phyloP scores from a whole-genome alignment of 1,140 invertebrate genomes.

The Trichonephila inaurata region DNA sequence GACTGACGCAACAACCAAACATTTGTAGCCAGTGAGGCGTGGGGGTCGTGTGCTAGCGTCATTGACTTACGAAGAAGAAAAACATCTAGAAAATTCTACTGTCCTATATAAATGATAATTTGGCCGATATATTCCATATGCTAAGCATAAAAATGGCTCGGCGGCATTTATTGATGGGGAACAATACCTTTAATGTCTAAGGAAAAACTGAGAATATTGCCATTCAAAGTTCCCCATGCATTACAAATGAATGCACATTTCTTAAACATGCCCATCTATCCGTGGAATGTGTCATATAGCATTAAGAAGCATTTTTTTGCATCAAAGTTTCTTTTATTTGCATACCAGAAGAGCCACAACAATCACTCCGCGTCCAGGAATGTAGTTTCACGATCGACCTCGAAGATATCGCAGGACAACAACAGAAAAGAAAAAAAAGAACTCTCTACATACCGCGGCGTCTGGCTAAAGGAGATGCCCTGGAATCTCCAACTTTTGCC shows the following conservation, averaged over 20 bases:
- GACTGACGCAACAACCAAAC: too few species aligned
- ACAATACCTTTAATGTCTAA: not conserved
- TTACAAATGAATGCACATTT: slow-evolving; percentile 7
- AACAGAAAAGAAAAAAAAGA: not conserved
- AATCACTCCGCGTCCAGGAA: not conserved
- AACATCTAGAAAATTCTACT: not conserved
- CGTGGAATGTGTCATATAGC: not conserved
- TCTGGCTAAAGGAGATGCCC: not conserved
- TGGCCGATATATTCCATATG: not conserved
- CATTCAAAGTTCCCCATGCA: not conserved
- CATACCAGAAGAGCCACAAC: not conserved
- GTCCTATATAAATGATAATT: slow-evolving; percentile 14
- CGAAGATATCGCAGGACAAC: not conserved
- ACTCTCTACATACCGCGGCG: not conserved
- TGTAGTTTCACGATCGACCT: not conserved
- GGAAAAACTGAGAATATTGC: not conserved
- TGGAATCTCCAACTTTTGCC: not conserved
- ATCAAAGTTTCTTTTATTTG: slow-evolving; percentile 39
- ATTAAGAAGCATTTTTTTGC: not conserved
- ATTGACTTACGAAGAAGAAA: too few species aligned
- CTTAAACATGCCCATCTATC: not conserved
- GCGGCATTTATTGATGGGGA: not conserved
- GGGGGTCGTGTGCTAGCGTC: not conserved
- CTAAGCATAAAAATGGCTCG: not conserved
- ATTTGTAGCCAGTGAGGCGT: too few species aligned